A percentile compares a stretch with the other conserved stretches of the same genome.
Evolutionary conservation across 2,888 invertebrate genomes (phyloP).

Genomic region (Ormyrus nitidulus): DNA sequence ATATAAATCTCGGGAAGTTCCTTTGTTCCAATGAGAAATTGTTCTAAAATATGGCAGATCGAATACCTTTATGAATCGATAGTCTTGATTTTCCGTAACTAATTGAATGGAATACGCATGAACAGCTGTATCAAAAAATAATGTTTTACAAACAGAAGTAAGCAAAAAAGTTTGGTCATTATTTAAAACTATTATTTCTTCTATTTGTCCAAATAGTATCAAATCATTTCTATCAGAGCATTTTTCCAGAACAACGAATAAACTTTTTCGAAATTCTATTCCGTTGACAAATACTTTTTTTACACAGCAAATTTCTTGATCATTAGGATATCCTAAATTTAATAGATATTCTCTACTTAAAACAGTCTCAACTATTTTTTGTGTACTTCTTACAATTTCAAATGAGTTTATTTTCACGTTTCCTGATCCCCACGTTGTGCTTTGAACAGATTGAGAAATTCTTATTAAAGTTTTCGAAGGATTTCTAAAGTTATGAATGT

Average conservation of each 20-base stretch:
- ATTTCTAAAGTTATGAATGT: conserved; percentile 22
- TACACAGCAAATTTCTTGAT: background rate
- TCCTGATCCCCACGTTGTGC: too few relatives aligned
- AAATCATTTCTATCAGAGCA: background rate
- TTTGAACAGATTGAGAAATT: too few relatives aligned
- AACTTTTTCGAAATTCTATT: background rate
- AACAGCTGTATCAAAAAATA: background rate
- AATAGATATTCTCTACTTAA: background rate
- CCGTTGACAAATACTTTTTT: background rate
- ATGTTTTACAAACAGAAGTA: background rate
- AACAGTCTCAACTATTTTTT: too few relatives aligned
- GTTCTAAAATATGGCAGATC: background rate
- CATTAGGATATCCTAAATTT: background rate
- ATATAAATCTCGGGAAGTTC: background rate
- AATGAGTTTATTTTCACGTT: too few relatives aligned
- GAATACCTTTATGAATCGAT: background rate
- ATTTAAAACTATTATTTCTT: background rate
- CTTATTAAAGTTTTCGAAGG: conserved; percentile 8
- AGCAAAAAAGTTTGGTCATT: background rate
- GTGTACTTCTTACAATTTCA: too few relatives aligned
- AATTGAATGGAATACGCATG: background rate
- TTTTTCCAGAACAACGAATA: background rate
- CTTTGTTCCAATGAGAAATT: background rate
- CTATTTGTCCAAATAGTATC: background rate
- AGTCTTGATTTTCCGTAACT: background rate